Conservation (phyloP, 2,888 invertebrate species). For the Cinara cedri region DNA sequence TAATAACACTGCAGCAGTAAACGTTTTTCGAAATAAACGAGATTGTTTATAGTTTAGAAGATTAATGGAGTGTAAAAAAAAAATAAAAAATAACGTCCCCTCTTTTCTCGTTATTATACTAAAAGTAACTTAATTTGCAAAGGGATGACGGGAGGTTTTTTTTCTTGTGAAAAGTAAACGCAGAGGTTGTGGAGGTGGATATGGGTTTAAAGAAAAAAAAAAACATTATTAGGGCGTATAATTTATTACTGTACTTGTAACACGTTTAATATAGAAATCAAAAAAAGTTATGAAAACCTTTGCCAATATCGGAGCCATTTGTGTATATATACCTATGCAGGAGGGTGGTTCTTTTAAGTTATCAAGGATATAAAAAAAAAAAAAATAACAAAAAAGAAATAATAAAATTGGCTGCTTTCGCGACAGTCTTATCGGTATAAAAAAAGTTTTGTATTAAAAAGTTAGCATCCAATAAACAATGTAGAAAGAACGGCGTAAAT, state of each 20-base stretch:
- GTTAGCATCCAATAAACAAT: conserved; percentile 57
- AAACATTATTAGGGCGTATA: conserved; percentile 57
- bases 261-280: conserved; percentile 57
- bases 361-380: conserved; percentile 57
- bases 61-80: conserved; percentile 56
- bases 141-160: conserved; percentile 55
- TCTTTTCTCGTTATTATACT: conserved; percentile 55
- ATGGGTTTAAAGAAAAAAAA: conserved; percentile 57
- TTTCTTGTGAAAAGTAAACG: conserved; percentile 53
- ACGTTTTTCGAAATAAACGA: conserved; percentile 46
- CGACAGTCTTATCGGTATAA: conserved; percentile 57
- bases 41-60: conserved; percentile 57
- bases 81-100: conserved; percentile 33
- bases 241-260: conserved; percentile 57
- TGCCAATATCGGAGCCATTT: conserved; percentile 56
- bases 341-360: conserved; percentile 56
- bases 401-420: conserved; percentile 56
- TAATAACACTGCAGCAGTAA: conserved; percentile 42
- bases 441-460: conserved; percentile 57
- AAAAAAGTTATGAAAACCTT: conserved; percentile 57
- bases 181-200: conserved; percentile 42
- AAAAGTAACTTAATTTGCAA: conserved; percentile 57
- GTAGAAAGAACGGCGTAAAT: conserved; percentile 56
- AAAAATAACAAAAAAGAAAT: conserved; percentile 55
- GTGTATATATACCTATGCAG: conserved; percentile 23